phyloP scores from a whole-genome alignment of 2,888 invertebrate genomes.

The Drosophila monieri region DNA sequence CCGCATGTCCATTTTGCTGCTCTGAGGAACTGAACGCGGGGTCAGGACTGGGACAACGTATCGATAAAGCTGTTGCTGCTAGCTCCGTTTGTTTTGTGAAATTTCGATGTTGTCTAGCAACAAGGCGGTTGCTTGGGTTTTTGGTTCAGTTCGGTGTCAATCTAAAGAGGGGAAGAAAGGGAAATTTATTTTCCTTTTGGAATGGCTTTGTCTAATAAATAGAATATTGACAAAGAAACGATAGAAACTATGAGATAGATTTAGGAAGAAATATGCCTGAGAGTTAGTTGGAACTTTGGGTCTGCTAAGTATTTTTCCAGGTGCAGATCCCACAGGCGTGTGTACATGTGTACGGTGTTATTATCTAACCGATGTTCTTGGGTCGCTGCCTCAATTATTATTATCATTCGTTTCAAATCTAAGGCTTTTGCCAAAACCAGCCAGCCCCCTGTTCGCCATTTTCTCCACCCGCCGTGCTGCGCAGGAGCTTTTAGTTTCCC shows the following conservation, averaged over 20 bases:
- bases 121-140: constrained; percentile 33
- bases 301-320: constrained; percentile 31
- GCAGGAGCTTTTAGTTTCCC: constrained; percentile 36
- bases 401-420: constrained; percentile 73
- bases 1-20: background rate
- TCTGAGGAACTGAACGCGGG: constrained; percentile 1
- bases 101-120: constrained; percentile 27
- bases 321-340: constrained; percentile 37
- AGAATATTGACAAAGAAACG: background rate
- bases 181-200: background rate
- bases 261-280: background rate
- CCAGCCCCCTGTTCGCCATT: background rate
- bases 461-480: constrained; percentile 2
- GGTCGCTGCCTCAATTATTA: constrained; percentile 66
- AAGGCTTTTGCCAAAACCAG: constrained; percentile 42
- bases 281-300: background rate
- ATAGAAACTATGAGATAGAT: background rate
- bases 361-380: constrained; percentile 46
- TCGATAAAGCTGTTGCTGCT: constrained; percentile 26
- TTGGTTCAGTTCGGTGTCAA: constrained; percentile 22
- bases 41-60: constrained; percentile 3
- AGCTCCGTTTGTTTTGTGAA: constrained; percentile 8
- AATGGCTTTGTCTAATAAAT: background rate
- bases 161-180: background rate
- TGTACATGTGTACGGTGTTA: constrained; percentile 39